Percentiles rank a stretch among this genome's conserved stretches.
Evolutionary conservation across 2,888 invertebrate genomes (phyloP).

Genomic region (Drosophila paranaensis): DNA sequence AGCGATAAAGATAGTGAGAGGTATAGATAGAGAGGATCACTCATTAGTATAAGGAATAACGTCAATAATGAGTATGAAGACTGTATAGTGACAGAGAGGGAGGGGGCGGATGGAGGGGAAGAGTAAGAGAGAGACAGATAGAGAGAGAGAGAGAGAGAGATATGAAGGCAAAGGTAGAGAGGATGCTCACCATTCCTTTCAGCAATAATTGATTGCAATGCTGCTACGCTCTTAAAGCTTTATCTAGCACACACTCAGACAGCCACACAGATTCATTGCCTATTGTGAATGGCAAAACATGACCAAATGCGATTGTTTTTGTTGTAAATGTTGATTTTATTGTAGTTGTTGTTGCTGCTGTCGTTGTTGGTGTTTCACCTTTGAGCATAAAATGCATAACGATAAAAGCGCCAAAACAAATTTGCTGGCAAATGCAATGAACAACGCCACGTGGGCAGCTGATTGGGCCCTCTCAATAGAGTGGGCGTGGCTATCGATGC

Average conservation of each 20-base stretch:
- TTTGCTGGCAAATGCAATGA: constrained; percentile 69
- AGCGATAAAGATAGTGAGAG: not conserved
- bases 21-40: too few species aligned
- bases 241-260: not conserved
- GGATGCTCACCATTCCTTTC: not conserved
- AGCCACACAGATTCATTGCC: constrained; percentile 16
- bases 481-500: constrained; percentile 33
- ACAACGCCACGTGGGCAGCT: constrained; percentile 52
- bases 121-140: too few species aligned
- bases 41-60: too few species aligned
- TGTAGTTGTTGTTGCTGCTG: constrained; percentile 24
- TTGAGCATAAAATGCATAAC: constrained; percentile 63
- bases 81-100: not conserved
- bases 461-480: constrained; percentile 12
- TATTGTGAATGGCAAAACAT: constrained; percentile 52
- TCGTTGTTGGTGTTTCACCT: constrained; percentile 54
- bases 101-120: too few species aligned
- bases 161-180: not conserved
- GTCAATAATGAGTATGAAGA: too few species aligned
- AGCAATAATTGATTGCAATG: not conserved
- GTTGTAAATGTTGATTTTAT: constrained; percentile 6
- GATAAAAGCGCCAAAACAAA: constrained; percentile 58
- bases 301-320: constrained; percentile 44
- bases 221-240: not conserved
- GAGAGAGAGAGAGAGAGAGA: not conserved